Conservation (phyloP, 2,888 invertebrate species). For the Lumbricus terrestris region DNA sequence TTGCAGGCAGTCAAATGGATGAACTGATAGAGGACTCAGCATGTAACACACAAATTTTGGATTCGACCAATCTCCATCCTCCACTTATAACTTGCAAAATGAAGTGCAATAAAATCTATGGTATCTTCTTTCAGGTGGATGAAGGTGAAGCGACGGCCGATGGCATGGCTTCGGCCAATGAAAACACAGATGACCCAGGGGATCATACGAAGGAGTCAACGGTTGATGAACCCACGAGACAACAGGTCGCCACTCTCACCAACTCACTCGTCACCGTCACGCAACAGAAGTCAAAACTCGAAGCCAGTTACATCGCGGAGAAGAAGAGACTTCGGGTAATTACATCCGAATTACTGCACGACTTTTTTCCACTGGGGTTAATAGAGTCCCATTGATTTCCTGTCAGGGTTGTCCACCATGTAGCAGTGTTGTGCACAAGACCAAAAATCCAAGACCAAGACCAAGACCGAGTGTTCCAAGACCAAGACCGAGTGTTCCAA, state of each 20-base stretch:
- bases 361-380: no score
- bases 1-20: no score
- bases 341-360: conserved; percentile 9
- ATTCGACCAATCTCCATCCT: no score
- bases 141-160: neutral
- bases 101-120: no score
- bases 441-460: no score
- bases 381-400: neutral
- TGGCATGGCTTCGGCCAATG: neutral
- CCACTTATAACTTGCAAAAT: no score
- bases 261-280: conserved; percentile 72
- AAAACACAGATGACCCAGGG: neutral
- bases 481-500: no score
- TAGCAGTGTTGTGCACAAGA: no score
- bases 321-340: conserved; percentile 59
- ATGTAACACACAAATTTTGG: no score
- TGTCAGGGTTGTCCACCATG: no score
- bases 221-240: neutral
- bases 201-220: neutral
- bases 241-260: conserved; percentile 54
- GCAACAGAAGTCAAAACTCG: conserved; percentile 80
- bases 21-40: no score
- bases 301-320: conserved; percentile 74
- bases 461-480: no score
- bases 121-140: neutral